phyloP scores from a whole-genome alignment of 2,797 vertebrate species.

The Pipistrellus pipistrellus region DNA sequence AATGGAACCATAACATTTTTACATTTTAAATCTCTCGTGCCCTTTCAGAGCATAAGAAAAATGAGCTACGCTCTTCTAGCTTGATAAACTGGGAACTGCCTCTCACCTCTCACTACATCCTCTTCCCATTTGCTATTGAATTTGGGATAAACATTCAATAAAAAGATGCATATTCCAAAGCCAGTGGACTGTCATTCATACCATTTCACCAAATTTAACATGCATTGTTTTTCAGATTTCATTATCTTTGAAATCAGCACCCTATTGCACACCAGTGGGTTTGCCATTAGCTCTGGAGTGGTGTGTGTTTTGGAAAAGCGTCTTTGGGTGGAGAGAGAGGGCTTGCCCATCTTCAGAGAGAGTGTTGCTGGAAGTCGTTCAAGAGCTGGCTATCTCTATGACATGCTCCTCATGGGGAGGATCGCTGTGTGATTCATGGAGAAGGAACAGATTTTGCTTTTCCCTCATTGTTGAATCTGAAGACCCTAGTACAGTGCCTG shows the following conservation, averaged over 20 bases:
- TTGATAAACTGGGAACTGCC: neutral
- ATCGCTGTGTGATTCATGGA: neutral
- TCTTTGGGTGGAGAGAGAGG: neutral
- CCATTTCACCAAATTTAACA: neutral
- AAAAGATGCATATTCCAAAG: neutral
- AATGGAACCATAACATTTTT: neutral
- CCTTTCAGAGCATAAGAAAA: conserved; percentile 3
- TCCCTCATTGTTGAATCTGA: neutral
- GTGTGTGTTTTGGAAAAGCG: neutral
- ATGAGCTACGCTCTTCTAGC: neutral
- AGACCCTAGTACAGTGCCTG: neutral
- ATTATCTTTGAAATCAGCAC: neutral
- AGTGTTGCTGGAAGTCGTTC: neutral
- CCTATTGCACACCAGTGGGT: neutral
- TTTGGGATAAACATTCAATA: neutral
- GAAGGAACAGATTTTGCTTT: conserved; percentile 14
- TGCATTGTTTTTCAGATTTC: neutral
- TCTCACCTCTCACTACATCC: neutral
- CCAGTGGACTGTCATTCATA: neutral
- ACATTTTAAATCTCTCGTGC: neutral
- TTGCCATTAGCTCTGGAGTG: too few species aligned
- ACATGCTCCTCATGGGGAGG: neutral
- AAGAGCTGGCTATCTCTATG: neutral
- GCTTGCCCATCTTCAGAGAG: neutral
- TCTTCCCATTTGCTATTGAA: neutral